Percentiles rank a stretch among this genome's conserved stretches.
Conservation (phyloP, 2,888 invertebrate genomes). For the Tolmerus cingulatus region DNA sequence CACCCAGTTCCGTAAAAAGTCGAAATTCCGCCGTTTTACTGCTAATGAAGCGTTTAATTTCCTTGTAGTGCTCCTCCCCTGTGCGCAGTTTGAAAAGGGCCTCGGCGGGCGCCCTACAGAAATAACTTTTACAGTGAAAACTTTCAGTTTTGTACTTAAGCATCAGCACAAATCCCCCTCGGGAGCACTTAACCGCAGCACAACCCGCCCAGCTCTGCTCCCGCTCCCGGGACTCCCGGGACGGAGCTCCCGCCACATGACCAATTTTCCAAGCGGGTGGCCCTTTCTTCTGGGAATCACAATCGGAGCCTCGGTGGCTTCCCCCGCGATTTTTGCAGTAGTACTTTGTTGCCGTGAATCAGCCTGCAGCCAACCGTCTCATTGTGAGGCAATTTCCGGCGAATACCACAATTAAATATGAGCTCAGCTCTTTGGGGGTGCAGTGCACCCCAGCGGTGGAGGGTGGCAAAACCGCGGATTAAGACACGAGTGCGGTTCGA, state of each 20-base stretch:
- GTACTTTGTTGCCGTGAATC: slow-evolving; percentile 17
- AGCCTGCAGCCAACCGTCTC: slow-evolving; percentile 10
- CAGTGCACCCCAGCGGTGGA: neutral
- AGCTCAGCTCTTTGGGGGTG: neutral
- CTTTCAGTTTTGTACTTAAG: neutral
- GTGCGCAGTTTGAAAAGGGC: neutral
- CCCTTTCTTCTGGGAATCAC: slow-evolving; percentile 8
- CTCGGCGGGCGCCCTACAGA: neutral
- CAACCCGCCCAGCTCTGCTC: neutral
- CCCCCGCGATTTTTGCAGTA: neutral
- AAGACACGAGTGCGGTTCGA: neutral
- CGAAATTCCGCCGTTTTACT: neutral
- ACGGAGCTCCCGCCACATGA: neutral
- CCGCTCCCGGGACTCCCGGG: neutral
- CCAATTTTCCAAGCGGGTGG: slow-evolving; percentile 17
- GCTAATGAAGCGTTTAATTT: neutral
- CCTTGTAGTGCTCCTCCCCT: neutral
- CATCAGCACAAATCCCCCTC: neutral
- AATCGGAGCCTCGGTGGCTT: neutral
- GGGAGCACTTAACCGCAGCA: neutral
- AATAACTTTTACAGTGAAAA: neutral
- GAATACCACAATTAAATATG: slow-evolving; percentile 16
- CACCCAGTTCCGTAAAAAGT: neutral
- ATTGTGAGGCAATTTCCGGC: slow-evolving; percentile 20
- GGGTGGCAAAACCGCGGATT: neutral